Percentiles rank a stretch among this genome's conserved stretches.
These are phyloP conservation scores for Sinelater perroti DNA, from an alignment of 2,888 invertebrate species.

Conservation along the genomic window DNA sequence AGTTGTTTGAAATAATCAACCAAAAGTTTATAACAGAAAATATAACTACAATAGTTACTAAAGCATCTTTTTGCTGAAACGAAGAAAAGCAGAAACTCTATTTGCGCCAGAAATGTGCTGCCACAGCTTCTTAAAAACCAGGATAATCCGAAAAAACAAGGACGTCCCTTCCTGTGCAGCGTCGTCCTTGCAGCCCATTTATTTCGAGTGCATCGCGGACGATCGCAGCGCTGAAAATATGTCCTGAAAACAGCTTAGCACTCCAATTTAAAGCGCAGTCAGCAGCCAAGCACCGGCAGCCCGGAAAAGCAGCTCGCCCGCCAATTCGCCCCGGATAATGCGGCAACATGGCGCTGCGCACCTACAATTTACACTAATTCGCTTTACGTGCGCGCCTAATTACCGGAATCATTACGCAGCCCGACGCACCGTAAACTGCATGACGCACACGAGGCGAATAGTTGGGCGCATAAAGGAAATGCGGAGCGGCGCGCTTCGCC, in stretches of 20 bases:
- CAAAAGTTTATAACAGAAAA: too few species aligned
- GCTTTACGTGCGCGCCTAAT: constrained; percentile 14
- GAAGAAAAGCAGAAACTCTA: too few species aligned
- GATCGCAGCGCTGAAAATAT: constrained; percentile 29
- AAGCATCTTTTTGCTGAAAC: too few species aligned
- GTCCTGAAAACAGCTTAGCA: constrained; percentile 8
- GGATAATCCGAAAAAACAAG: too few species aligned
- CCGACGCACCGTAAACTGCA: constrained; percentile 5
- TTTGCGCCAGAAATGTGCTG: too few species aligned
- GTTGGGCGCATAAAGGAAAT: constrained; percentile 12
- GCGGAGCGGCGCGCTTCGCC: too few species aligned
- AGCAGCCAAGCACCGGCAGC: constrained; percentile 12
- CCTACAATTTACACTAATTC: constrained; percentile 19
- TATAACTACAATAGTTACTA: too few species aligned
- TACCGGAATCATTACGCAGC: constrained; percentile 3
- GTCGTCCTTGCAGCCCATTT: too few species aligned
- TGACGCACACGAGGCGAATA: constrained; percentile 5
- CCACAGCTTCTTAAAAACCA: too few species aligned
- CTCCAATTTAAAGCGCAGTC: constrained; percentile 28
- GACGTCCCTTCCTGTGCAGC: too few species aligned
- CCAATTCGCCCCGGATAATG: constrained; percentile 7
- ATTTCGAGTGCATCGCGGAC: constrained; percentile 23
- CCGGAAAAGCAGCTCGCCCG: constrained; percentile 12
- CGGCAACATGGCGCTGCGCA: constrained; percentile 7
- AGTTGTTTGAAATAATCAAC: too few species aligned